Evolutionary conservation across 2,888 invertebrate species (phyloP).

Genomic region (Kuschelorhynchus macadamiae): DNA sequence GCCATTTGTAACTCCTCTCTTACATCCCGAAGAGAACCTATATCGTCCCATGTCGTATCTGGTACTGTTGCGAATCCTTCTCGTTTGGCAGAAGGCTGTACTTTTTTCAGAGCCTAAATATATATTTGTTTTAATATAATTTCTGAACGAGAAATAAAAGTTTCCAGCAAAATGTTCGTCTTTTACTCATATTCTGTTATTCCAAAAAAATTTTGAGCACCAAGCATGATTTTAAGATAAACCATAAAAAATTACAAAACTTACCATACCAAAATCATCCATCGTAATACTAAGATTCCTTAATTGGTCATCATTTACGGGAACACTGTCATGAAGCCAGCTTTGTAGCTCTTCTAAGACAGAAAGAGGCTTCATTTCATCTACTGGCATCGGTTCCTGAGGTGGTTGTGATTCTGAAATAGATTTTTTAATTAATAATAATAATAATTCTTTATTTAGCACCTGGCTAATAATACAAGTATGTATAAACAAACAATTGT

Average conservation of each 20-base stretch:
- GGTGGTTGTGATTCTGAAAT: conserved; percentile 53
- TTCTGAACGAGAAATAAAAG: neutral
- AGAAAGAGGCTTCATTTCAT: conserved; percentile 51
- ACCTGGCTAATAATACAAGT: no score
- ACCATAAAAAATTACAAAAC: no score
- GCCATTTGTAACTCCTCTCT: conserved; percentile 91
- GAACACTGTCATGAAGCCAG: conserved; percentile 76
- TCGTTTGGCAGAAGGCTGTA: conserved; percentile 94
- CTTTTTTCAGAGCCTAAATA: conserved; percentile 78
- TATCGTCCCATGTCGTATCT: conserved; percentile 96
- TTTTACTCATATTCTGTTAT: no score
- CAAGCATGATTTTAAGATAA: no score
- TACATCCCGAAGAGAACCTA: conserved; percentile 91
- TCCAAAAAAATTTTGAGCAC: no score
- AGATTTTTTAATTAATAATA: neutral
- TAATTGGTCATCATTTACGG: conserved; percentile 76
- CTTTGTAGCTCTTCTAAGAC: conserved; percentile 73
- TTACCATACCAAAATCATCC: conserved; percentile 78
- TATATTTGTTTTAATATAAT: no score
- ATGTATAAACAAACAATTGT: no score
- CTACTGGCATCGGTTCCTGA: conserved; percentile 53
- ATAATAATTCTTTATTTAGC: no score
- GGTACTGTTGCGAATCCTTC: conserved; percentile 99
- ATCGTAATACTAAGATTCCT: conserved; percentile 78
- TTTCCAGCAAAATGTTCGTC: neutral